phyloP scores from a whole-genome alignment of 1,140 invertebrate species.

The Onthophagus taurus region DNA sequence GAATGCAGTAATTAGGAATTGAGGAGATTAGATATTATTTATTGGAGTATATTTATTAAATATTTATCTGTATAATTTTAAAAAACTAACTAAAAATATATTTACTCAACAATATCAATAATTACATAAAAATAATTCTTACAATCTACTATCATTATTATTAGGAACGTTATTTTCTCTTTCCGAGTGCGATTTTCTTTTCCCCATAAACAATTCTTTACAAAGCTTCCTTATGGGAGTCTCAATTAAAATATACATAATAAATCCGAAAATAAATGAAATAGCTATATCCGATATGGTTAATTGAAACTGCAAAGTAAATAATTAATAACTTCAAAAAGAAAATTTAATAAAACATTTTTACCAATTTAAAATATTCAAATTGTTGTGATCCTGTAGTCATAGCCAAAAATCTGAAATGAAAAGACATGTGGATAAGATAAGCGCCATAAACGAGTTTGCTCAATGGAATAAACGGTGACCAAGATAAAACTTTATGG shows the following conservation, averaged over 20 bases:
- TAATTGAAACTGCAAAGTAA: slow-evolving; percentile 24
- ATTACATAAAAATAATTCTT: too few species aligned
- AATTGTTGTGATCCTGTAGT: slow-evolving; percentile 23
- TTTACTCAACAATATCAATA: too few species aligned
- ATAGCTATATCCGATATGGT: slow-evolving; percentile 36
- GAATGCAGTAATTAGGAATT: too few species aligned
- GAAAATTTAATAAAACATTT: neutral
- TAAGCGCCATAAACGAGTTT: slow-evolving; percentile 64
- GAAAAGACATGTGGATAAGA: slow-evolving; percentile 46
- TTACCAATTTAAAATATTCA: slow-evolving; percentile 4
- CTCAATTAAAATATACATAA: slow-evolving; percentile 41
- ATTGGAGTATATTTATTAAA: too few species aligned
- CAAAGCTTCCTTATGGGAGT: slow-evolving; percentile 42
- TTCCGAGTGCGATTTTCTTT: neutral
- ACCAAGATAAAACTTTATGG: slow-evolving; percentile 42
- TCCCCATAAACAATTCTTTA: slow-evolving; percentile 23
- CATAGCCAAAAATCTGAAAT: slow-evolving; percentile 39
- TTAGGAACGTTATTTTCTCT: too few species aligned
- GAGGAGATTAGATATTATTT: too few species aligned
- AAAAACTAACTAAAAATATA: too few species aligned
- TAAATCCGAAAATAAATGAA: slow-evolving; percentile 34
- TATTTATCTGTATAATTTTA: too few species aligned
- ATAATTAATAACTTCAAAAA: neutral
- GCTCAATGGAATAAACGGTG: slow-evolving; percentile 55
- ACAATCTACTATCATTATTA: too few species aligned